Conservation (phyloP, 1,140 invertebrate species). For the Drosophila equinoxialis region DNA sequence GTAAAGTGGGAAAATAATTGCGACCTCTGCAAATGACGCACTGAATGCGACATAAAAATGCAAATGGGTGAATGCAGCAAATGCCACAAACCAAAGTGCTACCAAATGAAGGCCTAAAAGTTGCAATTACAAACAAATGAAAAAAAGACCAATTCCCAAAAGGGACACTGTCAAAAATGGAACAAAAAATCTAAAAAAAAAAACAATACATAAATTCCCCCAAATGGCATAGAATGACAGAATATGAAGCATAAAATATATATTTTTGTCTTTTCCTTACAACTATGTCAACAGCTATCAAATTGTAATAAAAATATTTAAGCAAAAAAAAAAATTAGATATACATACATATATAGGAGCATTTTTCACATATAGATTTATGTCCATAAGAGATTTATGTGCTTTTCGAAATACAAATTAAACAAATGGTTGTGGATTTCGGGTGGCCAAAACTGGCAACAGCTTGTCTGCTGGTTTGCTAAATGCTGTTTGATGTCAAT, state of each 20-base stretch:
- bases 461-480: slow-evolving; percentile 44
- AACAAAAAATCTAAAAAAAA: slow-evolving; percentile 25
- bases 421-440: slow-evolving; percentile 39
- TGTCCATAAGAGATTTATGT: slow-evolving; percentile 19
- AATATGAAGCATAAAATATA: slow-evolving; percentile 23
- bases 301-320: slow-evolving; percentile 51
- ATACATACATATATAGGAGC: neutral
- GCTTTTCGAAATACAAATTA: slow-evolving; percentile 43
- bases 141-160: slow-evolving; percentile 36
- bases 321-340: neutral
- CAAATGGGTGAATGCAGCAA: slow-evolving; percentile 64
- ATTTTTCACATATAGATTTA: neutral
- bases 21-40: slow-evolving; percentile 51
- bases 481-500: slow-evolving; percentile 32
- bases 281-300: slow-evolving; percentile 37
- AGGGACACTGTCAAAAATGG: slow-evolving; percentile 25
- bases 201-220: slow-evolving; percentile 28
- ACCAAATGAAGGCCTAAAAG: slow-evolving; percentile 36
- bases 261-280: slow-evolving; percentile 16
- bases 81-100: slow-evolving; percentile 28
- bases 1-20: slow-evolving; percentile 73
- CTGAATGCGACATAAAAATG: slow-evolving; percentile 68
- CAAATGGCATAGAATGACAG: slow-evolving; percentile 39
- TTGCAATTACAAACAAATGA: slow-evolving; percentile 9
- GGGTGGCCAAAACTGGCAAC: slow-evolving; percentile 39